Percentiles rank a stretch among this genome's conserved stretches.
Evolutionary conservation across 2,888 invertebrate species (phyloP).

Genomic region (Phorcus lineatus): DNA sequence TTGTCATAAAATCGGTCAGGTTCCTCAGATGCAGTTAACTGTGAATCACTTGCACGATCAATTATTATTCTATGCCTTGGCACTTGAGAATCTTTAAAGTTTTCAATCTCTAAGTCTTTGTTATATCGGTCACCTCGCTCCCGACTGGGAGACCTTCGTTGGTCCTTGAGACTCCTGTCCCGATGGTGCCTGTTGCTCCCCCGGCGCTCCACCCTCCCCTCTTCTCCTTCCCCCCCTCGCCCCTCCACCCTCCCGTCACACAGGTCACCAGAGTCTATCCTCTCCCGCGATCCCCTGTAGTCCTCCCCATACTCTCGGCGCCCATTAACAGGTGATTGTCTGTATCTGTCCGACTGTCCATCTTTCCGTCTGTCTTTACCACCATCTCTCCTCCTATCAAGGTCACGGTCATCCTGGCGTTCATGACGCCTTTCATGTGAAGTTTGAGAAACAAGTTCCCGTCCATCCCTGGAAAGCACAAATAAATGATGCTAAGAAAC

Average conservation of each 20-base stretch:
- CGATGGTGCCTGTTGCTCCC: conserved; percentile 37
- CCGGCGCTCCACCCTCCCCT: conserved; percentile 34
- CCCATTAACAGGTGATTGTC: conserved; percentile 55
- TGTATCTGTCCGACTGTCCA: conserved; percentile 46
- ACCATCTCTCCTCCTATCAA: conserved; percentile 34
- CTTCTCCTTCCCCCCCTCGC: conserved; percentile 27
- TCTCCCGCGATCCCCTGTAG: background rate
- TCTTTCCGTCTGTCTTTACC: conserved; percentile 33
- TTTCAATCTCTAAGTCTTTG: conserved; percentile 43
- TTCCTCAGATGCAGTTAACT: conserved; percentile 54
- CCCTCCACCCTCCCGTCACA: conserved; percentile 13
- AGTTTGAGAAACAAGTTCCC: conserved; percentile 17
- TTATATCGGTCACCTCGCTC: conserved; percentile 43
- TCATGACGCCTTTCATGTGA: conserved; percentile 21
- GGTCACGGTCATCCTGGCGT: conserved; percentile 30
- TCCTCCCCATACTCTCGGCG: conserved; percentile 36
- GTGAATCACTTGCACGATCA: conserved; percentile 63
- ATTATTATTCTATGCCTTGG: conserved; percentile 61
- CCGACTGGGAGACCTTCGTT: conserved; percentile 37
- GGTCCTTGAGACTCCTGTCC: conserved; percentile 30
- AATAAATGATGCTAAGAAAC: background rate
- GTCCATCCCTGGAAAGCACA: background rate
- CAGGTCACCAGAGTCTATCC: conserved; percentile 7
- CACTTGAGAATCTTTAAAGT: conserved; percentile 37
- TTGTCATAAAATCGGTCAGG: conserved; percentile 32